Evolutionary conservation across 2,888 invertebrate species (phyloP), one percentile per base, ranked within the genome.

Genomic region (Endotricha flammealis): DNA sequence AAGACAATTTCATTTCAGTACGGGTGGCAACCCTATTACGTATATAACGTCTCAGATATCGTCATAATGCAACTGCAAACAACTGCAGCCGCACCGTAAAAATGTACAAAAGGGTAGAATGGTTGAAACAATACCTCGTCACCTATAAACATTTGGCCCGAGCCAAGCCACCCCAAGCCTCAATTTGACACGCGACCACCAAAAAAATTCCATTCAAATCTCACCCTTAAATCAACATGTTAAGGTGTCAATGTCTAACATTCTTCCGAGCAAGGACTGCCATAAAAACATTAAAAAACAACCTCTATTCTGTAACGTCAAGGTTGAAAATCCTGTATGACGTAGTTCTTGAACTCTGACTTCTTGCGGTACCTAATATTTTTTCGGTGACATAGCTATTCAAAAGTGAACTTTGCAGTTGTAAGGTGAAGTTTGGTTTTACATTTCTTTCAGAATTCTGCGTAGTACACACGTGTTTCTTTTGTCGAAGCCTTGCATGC

Each of bases 311-410:
- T 2, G 2, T 8, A 8, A 2, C 20, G 6, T 20, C 20, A 20
- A 8, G 20, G 6, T 20, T 20, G 2, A n/a, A 20, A 20, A 20
- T n/a, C 20, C 6, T n/a, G 6, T 6, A 2, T 16, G 6, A 16
- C n/a, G 20, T n/a, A 20, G 2, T 5, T 25, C 32, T 68, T 77
- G 73, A 74, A 78, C 77, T 78, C 69, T 74, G 74, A 73, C 75
- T 67, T 52, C 43, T 52, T 58, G 62, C 53, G 61, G 56, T 61
- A 53, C n/a, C n/a, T n/a, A n/a, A n/a, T n/a, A 65, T 73, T 69
- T 61, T 55, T 51, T 47, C 50, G 44, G 46, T 50, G 40, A 48
- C 29, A 35, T 42, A 4, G n/a, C 2, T 20, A 4, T 20, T 3
- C 2, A 20, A 68, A 64, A 59, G 36, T 32, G 28, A 28, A 48